Base-by-base conservation (phyloP, 1,140 invertebrate genomes). In the Hyles vespertilio region DNA sequence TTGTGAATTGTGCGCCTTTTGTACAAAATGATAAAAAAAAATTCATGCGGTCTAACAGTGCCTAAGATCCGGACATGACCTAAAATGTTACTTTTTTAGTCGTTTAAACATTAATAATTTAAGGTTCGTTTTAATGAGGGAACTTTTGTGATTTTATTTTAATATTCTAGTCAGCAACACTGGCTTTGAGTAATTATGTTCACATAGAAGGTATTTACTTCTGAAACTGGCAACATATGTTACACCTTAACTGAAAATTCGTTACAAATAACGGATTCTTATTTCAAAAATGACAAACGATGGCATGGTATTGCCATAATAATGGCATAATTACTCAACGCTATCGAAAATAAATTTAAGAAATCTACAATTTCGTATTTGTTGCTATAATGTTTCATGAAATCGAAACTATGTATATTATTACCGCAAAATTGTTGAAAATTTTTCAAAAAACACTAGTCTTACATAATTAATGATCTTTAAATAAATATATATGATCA, bases 281-380 rank as follows among this genome's bases (percentile, higher is more conserved):
- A 5, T 40, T 40, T 40, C 8, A 40, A 40, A 40, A 40, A 40
- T 40, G 10, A 47, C 12, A 2, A 47, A 7, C 3, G 7, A 51
- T 32, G 5, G 12, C 7, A n/a, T 40, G 12, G 10, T n/a, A 9
- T 53, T 43, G 9, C 32, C 32, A 44, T 45, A 54, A 32, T 33
- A 56, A 56, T 56, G 12, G 22, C 43, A 40, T 56, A 9, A 33
- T 32, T 33, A 34, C 2, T 33, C 2, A 32, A n/a, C 5, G 32
- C 2, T 7, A 48, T 5, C 3, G 22, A 36, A 12, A 10, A 12
- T 11, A 53, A 36, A 40, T 51, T 55, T 59, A 58, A 54, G 44
- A 56, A 55, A 53, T 59, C 58, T 60, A 60, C 63, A 60, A 49
- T 57, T 60, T 65, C 55, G 48, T 65, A 65, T 65, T 60, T 57